These are phyloP conservation scores for Polydrusus cervinus DNA, from an alignment of 2,888 invertebrate species.

Conservation along the genomic window DNA sequence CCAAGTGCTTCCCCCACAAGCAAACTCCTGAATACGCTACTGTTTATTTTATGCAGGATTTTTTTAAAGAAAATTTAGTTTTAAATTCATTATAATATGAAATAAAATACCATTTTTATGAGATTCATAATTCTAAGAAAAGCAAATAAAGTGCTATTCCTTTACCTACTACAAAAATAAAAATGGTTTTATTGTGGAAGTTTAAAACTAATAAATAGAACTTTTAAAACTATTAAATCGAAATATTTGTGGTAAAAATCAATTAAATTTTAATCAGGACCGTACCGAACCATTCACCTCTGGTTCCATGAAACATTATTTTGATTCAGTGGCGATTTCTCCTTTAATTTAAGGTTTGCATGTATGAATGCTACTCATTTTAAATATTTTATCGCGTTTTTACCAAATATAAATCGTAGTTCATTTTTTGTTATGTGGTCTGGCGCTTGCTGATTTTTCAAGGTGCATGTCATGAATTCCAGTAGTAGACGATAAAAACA, in stretches of 20 bases:
- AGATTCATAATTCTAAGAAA: too few species aligned
- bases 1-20: too few species aligned
- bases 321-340: too few species aligned
- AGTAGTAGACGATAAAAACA: not conserved
- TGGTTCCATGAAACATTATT: not conserved
- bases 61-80: too few species aligned
- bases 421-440: not conserved
- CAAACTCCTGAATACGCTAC: too few species aligned
- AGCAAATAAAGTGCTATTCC: too few species aligned
- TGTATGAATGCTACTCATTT: not conserved
- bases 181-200: not conserved
- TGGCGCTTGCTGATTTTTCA: not conserved
- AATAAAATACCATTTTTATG: too few species aligned
- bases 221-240: not conserved
- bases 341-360: not conserved
- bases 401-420: not conserved
- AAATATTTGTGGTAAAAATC: constrained; percentile 5
- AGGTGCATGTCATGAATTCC: not conserved
- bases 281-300: not conserved
- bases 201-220: not conserved
- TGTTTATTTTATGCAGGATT: too few species aligned
- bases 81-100: too few species aligned
- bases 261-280: not conserved
- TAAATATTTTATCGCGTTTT: not conserved
- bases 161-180: too few species aligned